phyloP scores from a whole-genome alignment of 35 echinoderm and acorn worm genomes.

The Heliocidaris tuberculata region DNA sequence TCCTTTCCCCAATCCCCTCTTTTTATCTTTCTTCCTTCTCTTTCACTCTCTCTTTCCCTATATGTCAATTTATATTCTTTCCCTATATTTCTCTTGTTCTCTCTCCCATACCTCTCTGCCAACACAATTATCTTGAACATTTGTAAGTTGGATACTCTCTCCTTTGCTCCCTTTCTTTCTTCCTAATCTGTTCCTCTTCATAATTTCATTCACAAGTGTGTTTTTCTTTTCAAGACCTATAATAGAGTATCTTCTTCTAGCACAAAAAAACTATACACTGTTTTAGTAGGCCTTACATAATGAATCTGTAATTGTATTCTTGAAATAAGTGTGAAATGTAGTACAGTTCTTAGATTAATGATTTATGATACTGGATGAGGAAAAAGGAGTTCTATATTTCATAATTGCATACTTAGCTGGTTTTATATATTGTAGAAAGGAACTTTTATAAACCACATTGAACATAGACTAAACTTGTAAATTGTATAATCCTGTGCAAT shows the following conservation, averaged over 20 bases:
- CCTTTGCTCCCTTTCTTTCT: background rate
- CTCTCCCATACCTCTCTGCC: background rate
- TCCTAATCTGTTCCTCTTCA: background rate
- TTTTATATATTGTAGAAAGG: slow-evolving; percentile 14
- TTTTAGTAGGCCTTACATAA: background rate
- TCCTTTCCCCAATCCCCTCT: background rate
- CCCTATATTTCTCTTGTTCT: background rate
- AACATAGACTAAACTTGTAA: background rate
- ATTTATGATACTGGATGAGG: too few relatives aligned
- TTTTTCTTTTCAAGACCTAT: background rate
- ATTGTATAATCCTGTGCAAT: background rate
- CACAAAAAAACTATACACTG: background rate
- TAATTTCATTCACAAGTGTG: too few relatives aligned
- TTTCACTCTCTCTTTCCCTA: background rate
- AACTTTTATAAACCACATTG: background rate
- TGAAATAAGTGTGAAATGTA: background rate
- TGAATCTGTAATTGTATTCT: background rate
- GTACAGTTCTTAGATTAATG: too few relatives aligned
- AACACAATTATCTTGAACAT: too few relatives aligned
- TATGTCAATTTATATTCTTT: too few relatives aligned
- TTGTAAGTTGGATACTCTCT: too few relatives aligned
- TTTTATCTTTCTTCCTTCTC: background rate
- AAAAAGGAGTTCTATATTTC: background rate
- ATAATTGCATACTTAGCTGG: background rate
- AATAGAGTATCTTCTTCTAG: background rate